phyloP scores from a whole-genome alignment of 2,888 invertebrate species.

The Ernsta delagoae region DNA sequence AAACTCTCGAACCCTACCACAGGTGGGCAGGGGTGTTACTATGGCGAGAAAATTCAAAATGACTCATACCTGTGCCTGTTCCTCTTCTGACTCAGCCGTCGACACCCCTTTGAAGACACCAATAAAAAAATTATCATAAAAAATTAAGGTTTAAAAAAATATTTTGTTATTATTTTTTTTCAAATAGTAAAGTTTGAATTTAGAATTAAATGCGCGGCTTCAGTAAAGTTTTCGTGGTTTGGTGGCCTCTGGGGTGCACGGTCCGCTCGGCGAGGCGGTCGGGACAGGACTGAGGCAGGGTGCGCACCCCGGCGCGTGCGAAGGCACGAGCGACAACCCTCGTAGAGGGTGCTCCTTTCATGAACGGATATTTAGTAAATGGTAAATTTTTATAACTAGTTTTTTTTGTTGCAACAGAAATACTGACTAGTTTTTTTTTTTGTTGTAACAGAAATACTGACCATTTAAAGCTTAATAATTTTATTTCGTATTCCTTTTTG shows the following conservation, averaged over 20 bases:
- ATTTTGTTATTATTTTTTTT: too few species aligned
- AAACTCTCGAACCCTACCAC: constrained; percentile 46
- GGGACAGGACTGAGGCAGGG: constrained; percentile 75
- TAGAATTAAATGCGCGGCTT: constrained; percentile 39
- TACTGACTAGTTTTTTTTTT: too few species aligned
- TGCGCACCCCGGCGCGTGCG: constrained; percentile 72
- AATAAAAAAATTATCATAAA: constrained; percentile 39
- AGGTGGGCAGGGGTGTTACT: constrained; percentile 77
- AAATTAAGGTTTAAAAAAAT: constrained; percentile 20
- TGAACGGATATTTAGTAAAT: constrained; percentile 14
- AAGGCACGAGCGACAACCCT: constrained; percentile 60
- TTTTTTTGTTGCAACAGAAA: too few species aligned
- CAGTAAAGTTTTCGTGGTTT: constrained; percentile 45
- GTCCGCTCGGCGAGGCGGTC: constrained; percentile 73
- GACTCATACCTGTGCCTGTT: constrained; percentile 77
- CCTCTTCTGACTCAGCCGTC: constrained; percentile 76
- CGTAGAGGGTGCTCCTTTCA: constrained; percentile 55
- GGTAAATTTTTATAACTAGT: constrained; percentile 5
- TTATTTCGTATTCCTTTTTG: too few species aligned
- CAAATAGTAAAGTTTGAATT: constrained; percentile 36
- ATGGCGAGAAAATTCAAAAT: constrained; percentile 70
- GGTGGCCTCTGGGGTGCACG: constrained; percentile 69
- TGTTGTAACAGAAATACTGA: too few species aligned
- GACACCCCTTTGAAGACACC: constrained; percentile 65
- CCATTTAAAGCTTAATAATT: too few species aligned